Evolutionary conservation across 2,888 invertebrate species (phyloP), one percentile per base, ranked within the genome.

Genomic region (Himalopsyche tibetana): DNA sequence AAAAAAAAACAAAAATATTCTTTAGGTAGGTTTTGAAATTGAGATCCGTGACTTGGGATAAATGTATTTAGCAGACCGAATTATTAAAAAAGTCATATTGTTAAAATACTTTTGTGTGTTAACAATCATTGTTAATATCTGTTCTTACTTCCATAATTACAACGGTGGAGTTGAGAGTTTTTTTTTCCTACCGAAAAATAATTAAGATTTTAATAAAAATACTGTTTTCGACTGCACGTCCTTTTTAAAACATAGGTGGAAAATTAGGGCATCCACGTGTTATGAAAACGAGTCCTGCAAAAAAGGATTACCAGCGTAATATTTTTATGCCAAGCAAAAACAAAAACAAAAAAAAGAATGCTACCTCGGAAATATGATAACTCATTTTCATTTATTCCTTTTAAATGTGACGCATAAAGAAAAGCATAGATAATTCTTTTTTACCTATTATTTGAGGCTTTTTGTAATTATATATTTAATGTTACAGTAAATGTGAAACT

Each of bases 241-340:
- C 3, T 63, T 63, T 63, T 19, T 19, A 19, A 19, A 19, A 63
- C 63, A 63, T 19, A 63, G 28, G 63, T 63, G 63, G 28, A 63
- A 19, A 63, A 63, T 63, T 19, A 63, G 63, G 63, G 63, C 63
- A 63, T 63, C 63, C 63, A 63, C 63, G 63, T 63, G 63, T 63
- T 19, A n/a, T 11, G 2, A 63, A 63, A 63, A 63, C 63, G 19
- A 8, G 6, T 63, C 19, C 63, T 19, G 28, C 15, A 15, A 63
- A 63, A 63, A 63, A 63, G 63, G 63, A 63, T 63, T 63, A 63
- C 19, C 19, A 0, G 63, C 19, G 63, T 63, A 63, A 63, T 63
- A 19, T 63, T 63, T 63, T 63, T 15, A 63, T 11, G 63, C 6
- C 63, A 5, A 11, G 63, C 56, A 56, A 28, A 63, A 63, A 63